Evolutionary conservation across 2,888 invertebrate genomes (phyloP).

Genomic region (Patella caerulea): DNA sequence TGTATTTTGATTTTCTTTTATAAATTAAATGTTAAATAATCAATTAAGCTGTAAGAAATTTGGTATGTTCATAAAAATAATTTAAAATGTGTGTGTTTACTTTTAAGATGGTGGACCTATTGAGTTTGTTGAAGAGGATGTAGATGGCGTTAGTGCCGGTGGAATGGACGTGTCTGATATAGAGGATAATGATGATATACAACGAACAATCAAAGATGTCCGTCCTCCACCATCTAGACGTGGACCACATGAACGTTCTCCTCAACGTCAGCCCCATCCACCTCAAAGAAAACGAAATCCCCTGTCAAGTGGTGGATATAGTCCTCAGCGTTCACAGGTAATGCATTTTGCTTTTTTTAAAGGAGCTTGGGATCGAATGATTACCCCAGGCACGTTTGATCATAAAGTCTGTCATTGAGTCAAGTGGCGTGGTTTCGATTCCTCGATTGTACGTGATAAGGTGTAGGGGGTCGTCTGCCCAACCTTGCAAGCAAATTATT

Average conservation of each 20-base stretch:
- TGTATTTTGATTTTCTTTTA: no score
- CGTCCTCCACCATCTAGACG: conserved; percentile 6
- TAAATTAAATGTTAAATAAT: no score
- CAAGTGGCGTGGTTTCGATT: no score
- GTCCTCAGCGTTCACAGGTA: background rate
- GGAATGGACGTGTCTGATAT: conserved; percentile 70
- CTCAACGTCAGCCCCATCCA: conserved; percentile 16
- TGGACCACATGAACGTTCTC: conserved; percentile 29
- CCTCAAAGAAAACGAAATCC: background rate
- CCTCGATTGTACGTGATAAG: no score
- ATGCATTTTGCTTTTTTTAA: background rate
- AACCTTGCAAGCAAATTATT: no score
- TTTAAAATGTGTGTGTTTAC: background rate
- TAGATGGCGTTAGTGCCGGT: conserved; percentile 66
- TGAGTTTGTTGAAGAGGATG: conserved; percentile 49
- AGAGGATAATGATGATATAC: conserved; percentile 50
- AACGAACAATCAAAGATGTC: conserved; percentile 21
- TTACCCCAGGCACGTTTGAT: no score
- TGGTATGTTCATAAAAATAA: no score
- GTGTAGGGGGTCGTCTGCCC: no score
- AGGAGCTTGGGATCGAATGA: no score
- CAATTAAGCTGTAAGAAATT: no score
- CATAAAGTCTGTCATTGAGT: no score
- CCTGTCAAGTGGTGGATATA: background rate
- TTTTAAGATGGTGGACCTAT: conserved; percentile 18